Base-by-base conservation (phyloP, 2,888 invertebrate genomes). In the Danaus chrysippus region DNA sequence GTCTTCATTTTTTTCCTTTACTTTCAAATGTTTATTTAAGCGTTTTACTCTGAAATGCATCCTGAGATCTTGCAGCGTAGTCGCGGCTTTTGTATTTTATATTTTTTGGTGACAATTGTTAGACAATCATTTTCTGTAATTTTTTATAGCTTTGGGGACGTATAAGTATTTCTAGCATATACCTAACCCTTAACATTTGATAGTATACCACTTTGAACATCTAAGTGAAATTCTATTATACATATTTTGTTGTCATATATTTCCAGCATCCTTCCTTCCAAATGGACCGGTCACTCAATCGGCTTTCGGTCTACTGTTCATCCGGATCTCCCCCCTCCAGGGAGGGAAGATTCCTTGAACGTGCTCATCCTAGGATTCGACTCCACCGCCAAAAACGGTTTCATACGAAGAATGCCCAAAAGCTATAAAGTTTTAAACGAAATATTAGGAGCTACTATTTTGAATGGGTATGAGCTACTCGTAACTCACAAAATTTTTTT, bases 311-410 rank as follows among this genome's bases (percentile, higher is more conserved):
- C 70, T 0, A 66, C 72, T 0, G 56, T 70, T 2, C 64, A 46
- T 5, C 68, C 68, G 1, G 62, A 67, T 19, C 56, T 54, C 1
- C 70, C 71, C 0, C 70, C 70, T 0, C 59, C 56, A 0, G 71
- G 68, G 0, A 64, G 71, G 10, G 71, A 71, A 23, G 56, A 69
- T 42, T 66, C 69, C 1, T 57, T 71, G 3, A 71, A 76, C 43
- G 70, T 76, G 0, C 52, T 75, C 8, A 72, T 73, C 13, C 93
- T 96, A 69, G 96, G 96, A 0, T 95, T 96, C 72, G 97, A 97
- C 84, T 97, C 97, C 0, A 80, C 97, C 6, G 96, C 97, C 0
- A 92, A 94, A 54, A 95, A 96, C 83, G 94, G 95, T 1, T 96
- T 96, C 73, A 94, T 95, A 55, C 91, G 97, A 42, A 95, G 95